These are phyloP conservation scores for Sandelia bainsii DNA, from an alignment of 2,797 vertebrate genomes.

Conservation along the genomic window DNA sequence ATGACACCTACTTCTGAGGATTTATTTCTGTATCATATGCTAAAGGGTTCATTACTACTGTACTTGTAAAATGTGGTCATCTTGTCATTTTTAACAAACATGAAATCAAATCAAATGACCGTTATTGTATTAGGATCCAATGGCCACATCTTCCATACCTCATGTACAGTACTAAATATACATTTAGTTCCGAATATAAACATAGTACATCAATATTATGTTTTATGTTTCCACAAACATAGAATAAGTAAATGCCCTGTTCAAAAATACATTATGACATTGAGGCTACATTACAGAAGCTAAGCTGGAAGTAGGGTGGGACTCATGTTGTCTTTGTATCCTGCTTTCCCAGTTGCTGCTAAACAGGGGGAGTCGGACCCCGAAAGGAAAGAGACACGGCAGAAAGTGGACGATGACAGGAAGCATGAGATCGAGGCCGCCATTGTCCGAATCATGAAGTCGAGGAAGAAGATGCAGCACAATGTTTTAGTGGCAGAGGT, in stretches of 20 bases:
- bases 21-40: neutral
- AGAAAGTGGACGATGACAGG: slow-evolving; percentile 98
- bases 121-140: neutral
- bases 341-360: slow-evolving; percentile 90
- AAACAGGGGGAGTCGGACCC: slow-evolving; percentile 98
- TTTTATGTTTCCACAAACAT: neutral
- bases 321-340: slow-evolving; percentile 17
- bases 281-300: neutral
- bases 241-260: too few species aligned
- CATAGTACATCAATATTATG: neutral
- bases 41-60: neutral
- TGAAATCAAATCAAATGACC: too few species aligned
- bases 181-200: slow-evolving; percentile 1
- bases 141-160: neutral
- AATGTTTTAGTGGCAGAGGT: slow-evolving; percentile 99
- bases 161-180: neutral
- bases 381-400: slow-evolving; percentile 96
- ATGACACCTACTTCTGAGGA: neutral
- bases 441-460: slow-evolving; percentile 99
- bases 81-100: neutral
- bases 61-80: neutral
- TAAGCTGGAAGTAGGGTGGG: neutral
- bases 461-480: slow-evolving; percentile 99
- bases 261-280: too few species aligned
- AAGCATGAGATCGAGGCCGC: slow-evolving; percentile 99